phyloP scores from a whole-genome alignment of 53 echinoderm and acorn worm species.

The Pentamera pediparva region DNA sequence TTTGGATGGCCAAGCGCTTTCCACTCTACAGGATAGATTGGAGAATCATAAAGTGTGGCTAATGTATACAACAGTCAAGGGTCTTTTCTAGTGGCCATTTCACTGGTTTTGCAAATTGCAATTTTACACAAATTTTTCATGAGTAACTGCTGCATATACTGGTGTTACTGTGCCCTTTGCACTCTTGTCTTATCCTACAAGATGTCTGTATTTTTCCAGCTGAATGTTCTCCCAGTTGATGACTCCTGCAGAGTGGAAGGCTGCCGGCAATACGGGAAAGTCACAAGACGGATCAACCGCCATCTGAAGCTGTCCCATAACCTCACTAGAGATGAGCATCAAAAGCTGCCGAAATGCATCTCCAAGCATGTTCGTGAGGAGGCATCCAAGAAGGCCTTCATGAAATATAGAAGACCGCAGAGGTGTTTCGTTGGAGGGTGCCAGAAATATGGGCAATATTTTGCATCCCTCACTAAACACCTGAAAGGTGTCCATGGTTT shows the following conservation, averaged over 20 bases:
- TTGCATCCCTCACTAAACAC: background rate
- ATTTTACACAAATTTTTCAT: too few species aligned
- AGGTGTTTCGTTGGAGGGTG: background rate
- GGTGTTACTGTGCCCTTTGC: too few species aligned
- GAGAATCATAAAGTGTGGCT: too few species aligned
- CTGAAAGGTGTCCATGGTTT: background rate
- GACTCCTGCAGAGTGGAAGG: background rate
- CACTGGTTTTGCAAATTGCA: too few species aligned
- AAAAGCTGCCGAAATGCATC: background rate
- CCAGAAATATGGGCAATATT: slow-evolving; percentile 7
- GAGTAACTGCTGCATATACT: too few species aligned
- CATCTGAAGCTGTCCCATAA: background rate
- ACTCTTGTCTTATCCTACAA: too few species aligned
- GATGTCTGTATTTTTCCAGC: too few species aligned
- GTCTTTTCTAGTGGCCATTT: too few species aligned
- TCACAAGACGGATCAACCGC: background rate
- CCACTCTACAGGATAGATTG: too few species aligned
- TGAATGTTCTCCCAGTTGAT: background rate
- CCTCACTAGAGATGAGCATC: background rate
- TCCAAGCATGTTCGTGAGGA: background rate
- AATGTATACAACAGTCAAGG: too few species aligned
- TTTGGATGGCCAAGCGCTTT: too few species aligned
- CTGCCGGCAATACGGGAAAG: background rate
- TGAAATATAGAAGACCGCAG: background rate
- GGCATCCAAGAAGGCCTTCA: background rate